phyloP scores from a whole-genome alignment of 2,797 vertebrate species.

The Manis pentadactyla region DNA sequence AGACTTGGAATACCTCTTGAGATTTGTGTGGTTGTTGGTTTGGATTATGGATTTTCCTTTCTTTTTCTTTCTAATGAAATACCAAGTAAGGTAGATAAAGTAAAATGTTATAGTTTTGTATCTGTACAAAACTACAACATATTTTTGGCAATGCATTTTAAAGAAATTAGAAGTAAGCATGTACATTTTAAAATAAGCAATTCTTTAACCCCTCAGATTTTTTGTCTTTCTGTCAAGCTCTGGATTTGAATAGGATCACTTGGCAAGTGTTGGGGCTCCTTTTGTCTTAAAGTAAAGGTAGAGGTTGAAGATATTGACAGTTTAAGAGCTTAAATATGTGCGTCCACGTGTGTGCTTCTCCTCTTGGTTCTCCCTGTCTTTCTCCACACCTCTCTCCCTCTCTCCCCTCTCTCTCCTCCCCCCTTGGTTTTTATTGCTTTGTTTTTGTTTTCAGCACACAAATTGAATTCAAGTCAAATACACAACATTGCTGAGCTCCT shows the following conservation, averaged over 20 bases:
- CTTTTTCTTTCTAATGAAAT: neutral
- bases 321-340: neutral
- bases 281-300: constrained; percentile 15
- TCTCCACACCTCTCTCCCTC: neutral
- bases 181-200: neutral
- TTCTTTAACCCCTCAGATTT: neutral
- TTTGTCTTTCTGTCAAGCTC: constrained; percentile 33
- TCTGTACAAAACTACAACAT: neutral
- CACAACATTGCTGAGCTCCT: neutral
- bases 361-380: too few species aligned
- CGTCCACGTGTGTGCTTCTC: neutral
- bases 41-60: constrained; percentile 11
- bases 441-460: neutral
- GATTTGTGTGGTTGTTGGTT: constrained; percentile 30
- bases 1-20: constrained; percentile 57
- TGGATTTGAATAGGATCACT: constrained; percentile 15
- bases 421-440: neutral
- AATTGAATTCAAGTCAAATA: constrained; percentile 14
- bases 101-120: neutral
- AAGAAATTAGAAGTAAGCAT: constrained; percentile 31
- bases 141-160: neutral
- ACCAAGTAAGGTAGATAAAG: neutral
- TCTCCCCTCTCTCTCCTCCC: neutral
- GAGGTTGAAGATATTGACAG: neutral
- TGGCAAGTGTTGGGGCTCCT: neutral